Conservation (phyloP, 1,140 invertebrate species). For the Oedothorax gibbosus region DNA sequence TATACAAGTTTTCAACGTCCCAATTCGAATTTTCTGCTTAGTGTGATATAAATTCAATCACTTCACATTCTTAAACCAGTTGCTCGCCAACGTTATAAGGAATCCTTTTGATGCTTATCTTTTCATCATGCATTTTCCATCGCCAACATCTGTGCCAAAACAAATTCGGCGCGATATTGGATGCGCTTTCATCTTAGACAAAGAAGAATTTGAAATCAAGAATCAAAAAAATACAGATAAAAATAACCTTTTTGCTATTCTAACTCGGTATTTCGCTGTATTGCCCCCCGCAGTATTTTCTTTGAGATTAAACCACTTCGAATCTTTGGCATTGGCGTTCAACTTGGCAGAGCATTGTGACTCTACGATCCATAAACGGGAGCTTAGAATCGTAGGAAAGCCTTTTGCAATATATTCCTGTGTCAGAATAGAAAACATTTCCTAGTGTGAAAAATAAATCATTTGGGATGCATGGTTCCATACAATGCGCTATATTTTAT, state of each 20-base stretch:
- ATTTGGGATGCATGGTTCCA: too few species aligned
- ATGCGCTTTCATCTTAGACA: conserved; percentile 43
- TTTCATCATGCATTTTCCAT: conserved; percentile 35
- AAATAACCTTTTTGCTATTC: background rate
- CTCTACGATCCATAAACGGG: conserved; percentile 22
- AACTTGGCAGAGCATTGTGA: conserved; percentile 12
- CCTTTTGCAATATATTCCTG: conserved; percentile 8
- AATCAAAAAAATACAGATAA: conserved; percentile 23
- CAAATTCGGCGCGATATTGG: conserved; percentile 55
- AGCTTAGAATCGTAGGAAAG: background rate
- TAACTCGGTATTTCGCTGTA: too few species aligned
- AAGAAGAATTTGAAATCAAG: conserved; percentile 37
- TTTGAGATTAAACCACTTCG: conserved; percentile 40
- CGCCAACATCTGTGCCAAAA: conserved; percentile 45
- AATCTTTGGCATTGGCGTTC: conserved; percentile 1
- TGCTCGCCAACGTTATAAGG: conserved; percentile 1
- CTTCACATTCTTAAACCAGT: conserved; percentile 16
- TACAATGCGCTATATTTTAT: too few species aligned
- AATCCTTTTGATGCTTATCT: conserved; percentile 10
- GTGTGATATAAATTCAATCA: conserved; percentile 13
- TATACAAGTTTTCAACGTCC: too few species aligned
- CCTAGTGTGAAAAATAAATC: too few species aligned
- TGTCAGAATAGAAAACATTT: background rate
- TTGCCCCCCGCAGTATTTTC: conserved; percentile 26
- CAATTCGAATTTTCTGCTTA: too few species aligned